Evolutionary conservation across 2,888 invertebrate genomes (phyloP).

Genomic region (Candidula unifasciata): DNA sequence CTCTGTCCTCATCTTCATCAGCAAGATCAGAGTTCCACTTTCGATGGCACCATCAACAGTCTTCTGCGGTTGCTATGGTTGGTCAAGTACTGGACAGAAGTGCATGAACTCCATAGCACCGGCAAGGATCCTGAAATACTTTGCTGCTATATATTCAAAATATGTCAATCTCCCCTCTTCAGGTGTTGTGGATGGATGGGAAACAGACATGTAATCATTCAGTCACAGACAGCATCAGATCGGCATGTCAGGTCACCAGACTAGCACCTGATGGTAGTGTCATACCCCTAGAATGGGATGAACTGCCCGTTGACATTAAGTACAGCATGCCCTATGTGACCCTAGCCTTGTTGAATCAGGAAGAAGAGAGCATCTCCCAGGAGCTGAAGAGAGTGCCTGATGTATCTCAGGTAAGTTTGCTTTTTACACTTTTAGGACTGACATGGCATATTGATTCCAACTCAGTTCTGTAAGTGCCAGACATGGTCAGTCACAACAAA

Average conservation of each 20-base stretch:
- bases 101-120: no score
- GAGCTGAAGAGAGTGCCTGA: slow-evolving; percentile 70
- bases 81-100: no score
- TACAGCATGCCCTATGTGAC: slow-evolving; percentile 68
- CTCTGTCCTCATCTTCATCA: no score
- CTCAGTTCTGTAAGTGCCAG: no score
- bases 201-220: neutral
- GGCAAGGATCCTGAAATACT: no score
- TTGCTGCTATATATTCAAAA: no score
- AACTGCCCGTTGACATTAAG: slow-evolving; percentile 70
- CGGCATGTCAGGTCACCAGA: neutral
- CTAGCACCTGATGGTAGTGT: slow-evolving; percentile 55
- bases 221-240: neutral
- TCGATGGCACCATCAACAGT: no score
- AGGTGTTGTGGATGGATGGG: slow-evolving; percentile 38
- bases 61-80: no score
- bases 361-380: slow-evolving; percentile 69
- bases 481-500: no score
- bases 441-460: no score
- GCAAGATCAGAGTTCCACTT: no score
- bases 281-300: slow-evolving; percentile 72
- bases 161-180: neutral
- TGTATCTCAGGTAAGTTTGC: slow-evolving; percentile 64
- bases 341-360: slow-evolving; percentile 68
- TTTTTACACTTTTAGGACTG: no score